Base-by-base conservation (phyloP, 2,888 invertebrate species). In the Trypoxylon attenuatum region DNA sequence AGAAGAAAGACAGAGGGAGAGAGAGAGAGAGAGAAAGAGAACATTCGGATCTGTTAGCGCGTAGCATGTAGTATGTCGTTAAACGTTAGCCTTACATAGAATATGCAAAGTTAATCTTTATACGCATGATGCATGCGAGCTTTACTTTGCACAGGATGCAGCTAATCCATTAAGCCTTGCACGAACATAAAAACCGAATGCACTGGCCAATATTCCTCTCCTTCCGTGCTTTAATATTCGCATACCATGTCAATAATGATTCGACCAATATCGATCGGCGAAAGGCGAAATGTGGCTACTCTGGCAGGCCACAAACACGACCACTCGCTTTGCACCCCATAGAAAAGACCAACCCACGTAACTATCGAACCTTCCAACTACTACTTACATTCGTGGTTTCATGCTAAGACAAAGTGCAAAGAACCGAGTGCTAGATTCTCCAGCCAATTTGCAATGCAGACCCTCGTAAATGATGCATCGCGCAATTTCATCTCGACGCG, bases 121-220 rank as follows among this genome's bases (percentile, higher is more conserved):
- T n/a, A 19, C 41, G 16, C 5, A 16, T 6, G 41, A 8, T 22
- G 21, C 51, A 22, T 29, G 41, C 6, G n/a, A n/a, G n/a, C n/a
- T n/a, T n/a, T n/a, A n/a, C n/a, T n/a, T n/a, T n/a, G n/a, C n/a
- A n/a, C 42, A 60, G 62, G 59, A 63, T 70, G 67, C 70, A 76
- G 67, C 76, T 75, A 75, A 75, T 76, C 74, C 74, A 75, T 75
- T 75, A 75, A 76, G 76, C 60, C 53, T 43, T 25, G 62, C 63
- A 55, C 45, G 56, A 38, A 56, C 25, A 64, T 59, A 38, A 61
- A 72, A 69, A 58, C 54, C 57, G 49, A 50, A 29, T 21, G n/a
- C 39, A 57, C 25, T 41, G 41, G 47, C 38, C 57, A 61, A 70
- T 69, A 71, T 73, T 56, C 56, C 58, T 63, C 62, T 62, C 58